Percentiles rank a stretch among this genome's conserved stretches.
phyloP scores from a whole-genome alignment of 2,888 invertebrate species.

The Netelia fuscicornis region DNA sequence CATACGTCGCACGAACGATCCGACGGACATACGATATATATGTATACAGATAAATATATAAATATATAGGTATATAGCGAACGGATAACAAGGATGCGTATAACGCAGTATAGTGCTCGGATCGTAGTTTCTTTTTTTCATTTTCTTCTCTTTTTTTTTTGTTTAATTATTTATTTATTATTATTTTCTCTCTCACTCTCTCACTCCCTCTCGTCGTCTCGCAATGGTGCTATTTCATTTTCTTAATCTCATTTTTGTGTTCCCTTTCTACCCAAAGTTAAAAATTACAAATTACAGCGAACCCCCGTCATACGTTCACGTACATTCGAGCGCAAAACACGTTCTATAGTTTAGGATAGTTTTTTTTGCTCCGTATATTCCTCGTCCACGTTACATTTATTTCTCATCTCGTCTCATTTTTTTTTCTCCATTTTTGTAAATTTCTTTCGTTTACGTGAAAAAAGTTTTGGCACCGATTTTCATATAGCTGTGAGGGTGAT shows the following conservation, averaged over 20 bases:
- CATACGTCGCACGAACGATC: constrained; percentile 16
- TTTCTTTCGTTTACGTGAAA: constrained; percentile 59
- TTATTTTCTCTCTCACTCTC: constrained; percentile 25
- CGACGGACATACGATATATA: constrained; percentile 10
- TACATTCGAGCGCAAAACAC: constrained; percentile 56
- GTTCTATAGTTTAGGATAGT: constrained; percentile 63
- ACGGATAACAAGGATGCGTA: constrained; percentile 28
- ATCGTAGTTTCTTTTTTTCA: not conserved
- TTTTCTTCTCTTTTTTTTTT: not conserved
- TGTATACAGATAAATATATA: not conserved
- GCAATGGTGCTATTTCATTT: constrained; percentile 16
- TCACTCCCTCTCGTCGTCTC: constrained; percentile 45
- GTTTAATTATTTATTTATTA: constrained; percentile 26
- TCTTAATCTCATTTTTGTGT: constrained; percentile 19
- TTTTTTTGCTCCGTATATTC: constrained; percentile 22
- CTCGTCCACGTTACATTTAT: constrained; percentile 13
- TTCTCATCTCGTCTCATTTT: constrained; percentile 23
- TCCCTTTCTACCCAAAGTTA: constrained; percentile 18
- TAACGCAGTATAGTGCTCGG: constrained; percentile 1
- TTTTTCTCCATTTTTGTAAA: constrained; percentile 36
- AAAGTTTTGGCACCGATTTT: constrained; percentile 69
- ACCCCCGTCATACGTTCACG: constrained; percentile 63
- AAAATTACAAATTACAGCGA: constrained; percentile 51
- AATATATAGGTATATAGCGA: constrained; percentile 15
- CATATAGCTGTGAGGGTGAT: constrained; percentile 65